Percentiles rank a stretch among this genome's conserved stretches.
Conservation (phyloP, 2,888 invertebrate species). For the Exocentrus adspersus region DNA sequence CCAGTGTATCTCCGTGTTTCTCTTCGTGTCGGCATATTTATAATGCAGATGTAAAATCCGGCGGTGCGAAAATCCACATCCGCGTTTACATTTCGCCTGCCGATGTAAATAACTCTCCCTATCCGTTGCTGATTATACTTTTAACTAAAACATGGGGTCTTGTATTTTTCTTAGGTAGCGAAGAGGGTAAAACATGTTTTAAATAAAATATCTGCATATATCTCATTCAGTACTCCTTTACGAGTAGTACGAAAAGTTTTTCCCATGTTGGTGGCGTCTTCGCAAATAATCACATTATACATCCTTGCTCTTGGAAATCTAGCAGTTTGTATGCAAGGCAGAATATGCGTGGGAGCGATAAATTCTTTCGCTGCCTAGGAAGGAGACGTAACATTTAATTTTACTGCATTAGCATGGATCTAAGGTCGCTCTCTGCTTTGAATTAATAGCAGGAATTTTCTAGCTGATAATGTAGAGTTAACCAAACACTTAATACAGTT, state of each 20-base stretch:
- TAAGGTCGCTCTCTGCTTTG: not conserved
- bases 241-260: too few species aligned
- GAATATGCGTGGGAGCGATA: slow-evolving; percentile 17
- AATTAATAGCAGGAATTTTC: not conserved
- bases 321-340: slow-evolving; percentile 15
- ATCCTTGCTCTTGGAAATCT: slow-evolving; percentile 9
- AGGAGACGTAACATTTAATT: slow-evolving; percentile 14
- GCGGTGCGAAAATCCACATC: not conserved
- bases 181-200: too few species aligned
- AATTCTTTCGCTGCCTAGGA: not conserved
- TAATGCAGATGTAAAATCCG: not conserved
- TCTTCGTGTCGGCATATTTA: not conserved
- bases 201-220: too few species aligned
- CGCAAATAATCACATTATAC: slow-evolving; percentile 8
- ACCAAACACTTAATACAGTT: too few species aligned
- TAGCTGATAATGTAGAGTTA: not conserved
- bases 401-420: slow-evolving; percentile 1
- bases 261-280: slow-evolving; percentile 1
- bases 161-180: too few species aligned
- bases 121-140: too few species aligned
- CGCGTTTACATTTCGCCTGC: not conserved
- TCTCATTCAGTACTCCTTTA: too few species aligned
- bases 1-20: not conserved
- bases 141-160: too few species aligned
- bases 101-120: too few species aligned